Evolutionary conservation across 2,888 invertebrate genomes (phyloP), one percentile per base, ranked within the genome.

Genomic region (Napeogenes inachia): DNA sequence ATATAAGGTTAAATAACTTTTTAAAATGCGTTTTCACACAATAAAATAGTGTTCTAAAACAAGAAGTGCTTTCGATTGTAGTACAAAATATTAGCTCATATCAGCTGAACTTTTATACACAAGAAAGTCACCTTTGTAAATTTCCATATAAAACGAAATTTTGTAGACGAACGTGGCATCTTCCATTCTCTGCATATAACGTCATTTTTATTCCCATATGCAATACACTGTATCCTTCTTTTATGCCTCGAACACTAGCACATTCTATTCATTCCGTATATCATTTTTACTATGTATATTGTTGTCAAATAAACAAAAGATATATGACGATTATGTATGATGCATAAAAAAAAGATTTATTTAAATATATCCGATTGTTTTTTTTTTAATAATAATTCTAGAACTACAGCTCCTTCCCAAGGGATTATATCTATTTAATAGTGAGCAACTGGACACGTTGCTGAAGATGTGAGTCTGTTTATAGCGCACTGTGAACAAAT

Each of bases 291-390:
- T 4, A 3, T 50, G 21, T 50, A 50, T 50, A 50, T 50, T 50
- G 42, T 50, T 50, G 50, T 50, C 50, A 30, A 50, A 50, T 50
- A 50, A 50, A 50, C 50, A 50, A 50, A 50, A 50, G 30, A 50
- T 6, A 30, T 38, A 38, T 38, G 5, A 38, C 3, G 8, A 6
- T 6, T 38, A 38, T 42, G 12, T 8, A 12, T 42, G 12, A 30
- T 30, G 30, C 50, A 2, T 50, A 50, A 50, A 10, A 42, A 50
- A 50, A 47, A 4, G 5, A 13, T 47, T 30, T 50, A 30, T n/a
- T 30, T 50, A 30, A 30, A 50, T 10, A 8, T 4, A 50, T 30
- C 2, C 30, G 30, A 30, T 30, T 10, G 30, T 10, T 30, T 50
- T 21, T 21, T 21, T 50, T 1, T 50, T 10, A 30, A 3, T 10